Evolutionary conservation across 2,797 vertebrate species (phyloP), one percentile per base, ranked within the genome.

Genomic region (Fratercula arctica): DNA sequence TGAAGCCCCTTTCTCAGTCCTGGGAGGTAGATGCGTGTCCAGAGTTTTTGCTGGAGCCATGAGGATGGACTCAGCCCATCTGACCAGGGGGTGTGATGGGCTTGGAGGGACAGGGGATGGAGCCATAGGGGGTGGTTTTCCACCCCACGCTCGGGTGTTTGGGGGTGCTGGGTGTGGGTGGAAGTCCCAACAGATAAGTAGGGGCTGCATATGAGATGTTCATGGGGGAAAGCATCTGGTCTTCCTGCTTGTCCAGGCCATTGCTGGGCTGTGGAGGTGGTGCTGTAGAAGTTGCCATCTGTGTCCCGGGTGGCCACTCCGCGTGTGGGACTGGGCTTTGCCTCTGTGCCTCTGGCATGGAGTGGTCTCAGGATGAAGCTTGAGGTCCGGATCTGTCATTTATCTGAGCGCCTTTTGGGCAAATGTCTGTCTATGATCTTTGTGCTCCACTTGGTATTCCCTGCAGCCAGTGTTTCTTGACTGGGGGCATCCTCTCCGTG

Each of bases 401-500:
- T 56, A 18, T 10, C 17, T 69, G 75, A 12, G 33, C 2, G 1
- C 16, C 28, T 68, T 72, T 77, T 20, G 26, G 37, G 18, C 23
- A 76, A 31, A 63, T 11, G 17, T 3, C 31, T 23, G 3, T 29
- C 29, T 25, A 1, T 39, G 14, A 74, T 85, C 51, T 48, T 41
- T 39, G 56, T 73, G 80, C 19, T 69, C 9, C 21, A 6, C 59
- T 70, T 63, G 0, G 3, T 56, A 13, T 37, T 66, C n/a, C 8
- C 50, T 89, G 75, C 50, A 73, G 85, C 33, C 33, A 16, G 16
- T 0, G 1, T 19, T 50, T 68, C 60, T 66, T 75, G 66, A 56
- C 28, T 2, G 3, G 28, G 9, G 31, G 6, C 6, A 1, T 64
- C 19, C 35, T 39, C 29, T 61, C 43, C 5, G 2, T 0, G 5